These are phyloP conservation scores for Nezara viridula DNA, from an alignment of 2,888 invertebrate genomes.

Conservation along the genomic window DNA sequence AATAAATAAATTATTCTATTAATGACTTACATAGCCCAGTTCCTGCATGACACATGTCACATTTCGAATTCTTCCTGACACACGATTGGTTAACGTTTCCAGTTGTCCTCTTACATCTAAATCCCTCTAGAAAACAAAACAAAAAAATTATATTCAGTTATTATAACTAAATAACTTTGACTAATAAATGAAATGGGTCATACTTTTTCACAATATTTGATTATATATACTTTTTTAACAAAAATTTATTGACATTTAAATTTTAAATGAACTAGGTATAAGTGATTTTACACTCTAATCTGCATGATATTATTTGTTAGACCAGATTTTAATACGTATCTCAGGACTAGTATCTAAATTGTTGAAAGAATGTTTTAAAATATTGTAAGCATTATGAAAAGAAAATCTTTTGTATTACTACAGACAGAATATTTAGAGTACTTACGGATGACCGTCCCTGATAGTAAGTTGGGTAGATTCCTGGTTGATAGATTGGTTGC, in stretches of 20 bases:
- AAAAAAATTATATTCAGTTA: not conserved
- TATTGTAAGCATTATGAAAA: no score
- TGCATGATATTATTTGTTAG: no score
- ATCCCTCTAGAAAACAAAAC: conserved; percentile 72
- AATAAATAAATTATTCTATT: not conserved
- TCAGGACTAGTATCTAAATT: no score
- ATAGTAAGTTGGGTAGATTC: conserved; percentile 64
- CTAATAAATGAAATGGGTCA: not conserved
- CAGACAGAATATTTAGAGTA: conserved; percentile 60
- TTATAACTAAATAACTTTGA: not conserved
- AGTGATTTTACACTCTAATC: not conserved
- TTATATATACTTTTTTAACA: not conserved
- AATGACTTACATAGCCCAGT: conserved; percentile 73
- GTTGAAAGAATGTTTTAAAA: no score
- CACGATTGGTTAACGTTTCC: conserved; percentile 72
- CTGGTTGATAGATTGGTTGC: conserved; percentile 56
- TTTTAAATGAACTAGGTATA: not conserved
- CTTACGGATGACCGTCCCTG: conserved; percentile 71
- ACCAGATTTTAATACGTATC: no score
- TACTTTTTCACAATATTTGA: not conserved
- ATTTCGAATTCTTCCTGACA: conserved; percentile 74
- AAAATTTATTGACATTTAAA: not conserved
- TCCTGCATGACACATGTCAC: conserved; percentile 82
- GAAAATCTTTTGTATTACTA: not conserved
- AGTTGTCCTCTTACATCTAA: conserved; percentile 76